A percentile compares a stretch with the other conserved stretches of the same genome.
Evolutionary conservation across 2,113 vertebrate genomes (phyloP).

Genomic region (Rousettus leschenaultii): DNA sequence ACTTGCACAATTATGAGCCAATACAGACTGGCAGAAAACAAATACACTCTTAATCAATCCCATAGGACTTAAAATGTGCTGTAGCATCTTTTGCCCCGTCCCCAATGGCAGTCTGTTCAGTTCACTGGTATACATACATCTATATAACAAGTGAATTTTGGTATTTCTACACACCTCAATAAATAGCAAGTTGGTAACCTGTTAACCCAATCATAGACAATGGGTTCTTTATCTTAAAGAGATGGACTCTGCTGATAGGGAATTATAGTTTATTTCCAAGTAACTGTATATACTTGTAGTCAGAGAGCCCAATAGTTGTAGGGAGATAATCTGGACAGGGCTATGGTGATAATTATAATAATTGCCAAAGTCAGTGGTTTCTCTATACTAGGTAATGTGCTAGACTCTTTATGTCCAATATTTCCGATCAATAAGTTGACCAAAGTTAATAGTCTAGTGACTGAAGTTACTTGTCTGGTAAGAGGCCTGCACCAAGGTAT

Average conservation of each 20-base stretch:
- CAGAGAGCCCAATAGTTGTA: not conserved
- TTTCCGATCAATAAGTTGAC: not conserved
- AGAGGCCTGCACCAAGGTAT: not conserved
- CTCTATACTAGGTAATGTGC: not conserved
- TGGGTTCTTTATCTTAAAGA: not conserved
- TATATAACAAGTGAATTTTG: not conserved
- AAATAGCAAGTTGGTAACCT: not conserved
- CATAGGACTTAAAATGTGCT: not conserved
- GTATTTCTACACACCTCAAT: not conserved
- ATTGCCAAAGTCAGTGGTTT: not conserved
- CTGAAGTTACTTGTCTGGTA: not conserved
- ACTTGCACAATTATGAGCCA: not conserved
- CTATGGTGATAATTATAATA: not conserved
- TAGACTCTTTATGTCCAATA: not conserved
- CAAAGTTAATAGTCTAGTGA: not conserved
- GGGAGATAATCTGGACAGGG: not conserved
- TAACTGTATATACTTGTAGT: not conserved
- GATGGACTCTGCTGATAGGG: not conserved
- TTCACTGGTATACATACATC: not conserved
- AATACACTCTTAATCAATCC: not conserved
- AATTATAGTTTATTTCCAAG: not conserved
- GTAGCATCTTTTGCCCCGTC: accelerated
- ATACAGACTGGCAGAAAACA: not conserved
- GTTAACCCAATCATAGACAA: not conserved
- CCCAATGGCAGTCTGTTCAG: not conserved